Evolutionary conservation across 2,888 invertebrate species (phyloP).

Genomic region (Cataglyphis albicans): DNA sequence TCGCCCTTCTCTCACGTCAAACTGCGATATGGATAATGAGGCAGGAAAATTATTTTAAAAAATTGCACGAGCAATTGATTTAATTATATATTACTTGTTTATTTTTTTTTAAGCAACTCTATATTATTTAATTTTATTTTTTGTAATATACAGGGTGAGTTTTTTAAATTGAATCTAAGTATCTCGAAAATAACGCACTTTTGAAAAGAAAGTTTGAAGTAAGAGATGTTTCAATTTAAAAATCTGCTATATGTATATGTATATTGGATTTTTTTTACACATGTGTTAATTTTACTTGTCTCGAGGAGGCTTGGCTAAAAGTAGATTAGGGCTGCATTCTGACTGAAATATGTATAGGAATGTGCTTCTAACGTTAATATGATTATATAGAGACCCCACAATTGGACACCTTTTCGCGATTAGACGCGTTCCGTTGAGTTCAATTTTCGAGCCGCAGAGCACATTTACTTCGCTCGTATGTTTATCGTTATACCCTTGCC

Average conservation of each 20-base stretch:
- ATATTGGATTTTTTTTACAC: not conserved
- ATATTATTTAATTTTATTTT: not conserved
- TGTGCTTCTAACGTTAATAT: slow-evolving; percentile 12
- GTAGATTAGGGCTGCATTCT: not conserved
- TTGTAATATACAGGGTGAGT: too few species aligned
- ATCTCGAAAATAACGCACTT: too few species aligned
- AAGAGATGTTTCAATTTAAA: too few species aligned
- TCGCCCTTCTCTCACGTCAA: not conserved
- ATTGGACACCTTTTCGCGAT: not conserved
- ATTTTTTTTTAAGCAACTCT: not conserved
- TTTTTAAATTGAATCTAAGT: too few species aligned
- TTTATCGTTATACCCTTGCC: slow-evolving; percentile 1
- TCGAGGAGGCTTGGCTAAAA: not conserved
- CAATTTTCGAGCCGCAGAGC: slow-evolving; percentile 32
- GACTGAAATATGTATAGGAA: not conserved
- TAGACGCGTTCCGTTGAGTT: not conserved
- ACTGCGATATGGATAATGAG: not conserved
- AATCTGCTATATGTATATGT: not conserved
- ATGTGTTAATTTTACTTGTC: not conserved
- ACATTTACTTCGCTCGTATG: slow-evolving; percentile 24
- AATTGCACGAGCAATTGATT: not conserved
- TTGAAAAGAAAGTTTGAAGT: too few species aligned
- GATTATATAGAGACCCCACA: not conserved
- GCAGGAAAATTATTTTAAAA: not conserved
- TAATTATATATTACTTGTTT: not conserved